Evolutionary conservation across 2,888 invertebrate species (phyloP).

Genomic region (Punctoribates punctum): DNA sequence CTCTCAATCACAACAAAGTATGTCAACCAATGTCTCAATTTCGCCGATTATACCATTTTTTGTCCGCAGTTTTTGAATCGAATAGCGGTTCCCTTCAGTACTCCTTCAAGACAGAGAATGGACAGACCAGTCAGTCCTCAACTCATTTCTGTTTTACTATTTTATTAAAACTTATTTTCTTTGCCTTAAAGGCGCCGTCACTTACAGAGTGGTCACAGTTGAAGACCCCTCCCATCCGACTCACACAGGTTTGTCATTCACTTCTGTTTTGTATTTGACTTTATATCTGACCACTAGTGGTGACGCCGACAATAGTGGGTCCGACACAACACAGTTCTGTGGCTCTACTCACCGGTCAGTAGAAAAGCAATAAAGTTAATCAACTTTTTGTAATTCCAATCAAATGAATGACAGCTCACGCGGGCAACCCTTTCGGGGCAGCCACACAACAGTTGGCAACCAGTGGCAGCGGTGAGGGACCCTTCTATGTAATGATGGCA

Average conservation of each 20-base stretch:
- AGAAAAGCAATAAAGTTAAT: neutral
- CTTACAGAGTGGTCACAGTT: conserved; percentile 26
- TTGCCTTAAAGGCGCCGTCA: neutral
- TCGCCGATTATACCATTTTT: neutral
- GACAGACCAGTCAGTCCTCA: neutral
- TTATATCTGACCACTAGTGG: neutral
- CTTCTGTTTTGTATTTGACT: neutral
- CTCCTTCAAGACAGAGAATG: conserved; percentile 15
- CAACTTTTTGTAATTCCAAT: neutral
- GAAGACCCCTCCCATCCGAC: neutral
- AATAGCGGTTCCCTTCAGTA: conserved; percentile 17
- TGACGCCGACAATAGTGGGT: conserved; percentile 10
- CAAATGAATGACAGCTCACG: neutral
- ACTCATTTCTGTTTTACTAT: neutral
- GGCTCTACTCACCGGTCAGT: neutral
- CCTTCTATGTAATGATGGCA: conserved; percentile 77
- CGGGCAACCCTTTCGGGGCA: conserved; percentile 12
- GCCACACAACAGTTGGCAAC: conserved; percentile 3
- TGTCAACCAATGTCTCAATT: neutral
- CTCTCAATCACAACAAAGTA: conserved; percentile 17
- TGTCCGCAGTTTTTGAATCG: neutral
- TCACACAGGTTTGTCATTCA: neutral
- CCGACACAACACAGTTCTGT: conserved; percentile 6
- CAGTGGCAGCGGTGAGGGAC: conserved; percentile 54
- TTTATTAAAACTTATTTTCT: neutral